Base-by-base conservation (phyloP, 2,888 invertebrate species). In the Coenonympha arcania region DNA sequence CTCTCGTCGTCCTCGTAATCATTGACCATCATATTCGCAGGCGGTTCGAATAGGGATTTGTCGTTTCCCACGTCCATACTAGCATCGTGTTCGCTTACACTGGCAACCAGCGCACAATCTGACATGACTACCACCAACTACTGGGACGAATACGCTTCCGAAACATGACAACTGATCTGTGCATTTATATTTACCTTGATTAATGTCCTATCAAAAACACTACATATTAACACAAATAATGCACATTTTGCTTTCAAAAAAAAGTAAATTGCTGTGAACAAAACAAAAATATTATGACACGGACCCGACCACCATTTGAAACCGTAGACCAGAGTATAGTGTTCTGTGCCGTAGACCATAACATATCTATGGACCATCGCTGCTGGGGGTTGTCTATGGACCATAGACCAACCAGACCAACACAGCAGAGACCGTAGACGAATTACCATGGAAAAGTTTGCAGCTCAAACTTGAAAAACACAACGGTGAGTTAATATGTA, bases 1-100 rank as follows among this genome's bases (percentile, higher is more conserved):
- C 95, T 90, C 76, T 98, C 98, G 87, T 98, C 98, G 87, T 98
- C 98, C 80, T 98, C 98, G 84, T 95, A 97, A 82, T 98, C 98
- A 90, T 98, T 95, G 58, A 97, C 93, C 89, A 98, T 92, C 96
- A 98, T 96, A 80, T 97, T 97, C 73, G 95, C 92, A 59, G 95
- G 92, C 57, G 97, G 96, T 80, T 96, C 96, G 88, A 97, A 96
- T 68, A 93, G 88, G 64, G 87, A 80, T 73, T 87, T 86, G 65
- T 87, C 87, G 77, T 79, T 83, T 66, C 84, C 86, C 77, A 85
- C 82, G 64, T 87, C 87, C 87, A 86, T 86, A 69, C 79, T 85
- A 71, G 83, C 87, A 84, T 87, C 85, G 75, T 86, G 87, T 71
- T 86, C 87, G 73, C 72, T 81, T 76, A 79, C 82, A 79, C 76